Percentiles rank a stretch among this genome's conserved stretches.
Conservation (phyloP, 1,140 invertebrate species). For the Odontomachus brunneus region DNA sequence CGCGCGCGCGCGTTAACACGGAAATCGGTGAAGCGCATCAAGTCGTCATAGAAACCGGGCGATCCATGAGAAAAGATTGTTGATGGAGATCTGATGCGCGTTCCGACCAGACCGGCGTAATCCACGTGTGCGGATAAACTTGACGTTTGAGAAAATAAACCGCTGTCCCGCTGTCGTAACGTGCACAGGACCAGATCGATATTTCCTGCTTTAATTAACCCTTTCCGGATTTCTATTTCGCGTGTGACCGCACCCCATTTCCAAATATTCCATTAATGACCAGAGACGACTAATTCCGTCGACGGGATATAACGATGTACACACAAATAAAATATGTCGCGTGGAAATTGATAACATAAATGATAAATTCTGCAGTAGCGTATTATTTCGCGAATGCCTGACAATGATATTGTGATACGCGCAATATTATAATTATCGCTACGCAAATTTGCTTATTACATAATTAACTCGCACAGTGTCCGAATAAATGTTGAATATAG, state of each 20-base stretch:
- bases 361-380: conserved; percentile 24
- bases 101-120: not conserved
- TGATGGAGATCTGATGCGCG: not conserved
- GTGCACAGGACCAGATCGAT: not conserved
- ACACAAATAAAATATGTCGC: not conserved
- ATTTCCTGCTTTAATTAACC: not conserved
- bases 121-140: not conserved
- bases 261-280: too few relatives aligned
- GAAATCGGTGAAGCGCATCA: not conserved
- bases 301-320: not conserved
- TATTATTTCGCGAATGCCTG: not conserved
- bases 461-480: not conserved
- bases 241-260: too few relatives aligned
- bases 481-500: conserved; percentile 1
- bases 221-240: too few relatives aligned
- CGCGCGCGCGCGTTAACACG: too few relatives aligned
- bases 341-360: not conserved
- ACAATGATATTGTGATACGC: not conserved
- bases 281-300: too few relatives aligned
- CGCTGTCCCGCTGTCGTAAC: not conserved
- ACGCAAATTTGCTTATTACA: conserved; percentile 13
- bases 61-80: not conserved
- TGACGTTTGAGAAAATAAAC: not conserved
- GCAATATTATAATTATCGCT: not conserved
- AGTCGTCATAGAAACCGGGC: not conserved